phyloP scores from a whole-genome alignment of 2,797 vertebrate genomes.

The Sparus aurata region DNA sequence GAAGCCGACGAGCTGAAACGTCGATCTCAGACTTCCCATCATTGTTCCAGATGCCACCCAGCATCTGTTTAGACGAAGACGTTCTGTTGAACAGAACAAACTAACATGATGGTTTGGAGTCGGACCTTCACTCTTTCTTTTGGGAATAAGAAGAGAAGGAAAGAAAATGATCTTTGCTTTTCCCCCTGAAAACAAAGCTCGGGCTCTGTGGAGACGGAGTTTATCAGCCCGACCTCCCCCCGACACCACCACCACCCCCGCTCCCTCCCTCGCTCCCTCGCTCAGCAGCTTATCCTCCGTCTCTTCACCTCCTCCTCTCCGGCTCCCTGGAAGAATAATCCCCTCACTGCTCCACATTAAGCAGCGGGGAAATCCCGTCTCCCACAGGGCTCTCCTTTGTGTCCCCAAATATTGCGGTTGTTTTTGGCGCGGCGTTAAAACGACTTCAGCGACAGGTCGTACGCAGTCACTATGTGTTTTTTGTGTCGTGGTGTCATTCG shows the following conservation, averaged over 20 bases:
- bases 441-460: background rate
- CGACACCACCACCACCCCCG: no score
- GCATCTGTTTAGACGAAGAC: background rate
- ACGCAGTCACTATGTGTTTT: background rate
- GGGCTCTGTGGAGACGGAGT: background rate
- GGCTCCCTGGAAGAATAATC: slow-evolving; percentile 49
- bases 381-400: slow-evolving; percentile 14
- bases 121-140: background rate
- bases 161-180: background rate
- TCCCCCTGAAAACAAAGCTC: background rate
- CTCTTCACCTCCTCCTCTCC: slow-evolving; percentile 30
- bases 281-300: slow-evolving; percentile 37
- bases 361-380: slow-evolving; percentile 20
- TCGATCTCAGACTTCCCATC: no score
- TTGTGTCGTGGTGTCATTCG: background rate
- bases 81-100: background rate
- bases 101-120: background rate
- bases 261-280: background rate
- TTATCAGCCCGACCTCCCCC: background rate
- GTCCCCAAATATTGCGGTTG: background rate
- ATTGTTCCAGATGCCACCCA: background rate
- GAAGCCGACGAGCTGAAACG: no score
- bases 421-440: background rate
- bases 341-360: slow-evolving; percentile 46
- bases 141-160: no score